Conservation (phyloP, 2,888 invertebrate genomes). For the Drosophila mayaguana region DNA sequence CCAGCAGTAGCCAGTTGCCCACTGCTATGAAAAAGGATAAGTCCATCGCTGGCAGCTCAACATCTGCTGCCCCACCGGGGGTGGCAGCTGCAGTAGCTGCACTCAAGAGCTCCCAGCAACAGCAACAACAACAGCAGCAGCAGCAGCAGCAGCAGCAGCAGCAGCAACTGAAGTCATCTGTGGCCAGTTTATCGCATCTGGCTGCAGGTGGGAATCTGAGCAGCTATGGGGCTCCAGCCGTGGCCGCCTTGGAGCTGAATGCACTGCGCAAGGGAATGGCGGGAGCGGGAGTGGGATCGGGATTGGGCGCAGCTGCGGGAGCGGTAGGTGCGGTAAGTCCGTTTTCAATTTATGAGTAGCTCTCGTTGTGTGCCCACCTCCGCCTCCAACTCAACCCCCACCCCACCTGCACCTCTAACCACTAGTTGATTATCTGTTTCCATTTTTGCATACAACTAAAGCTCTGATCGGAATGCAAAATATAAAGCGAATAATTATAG, state of each 20-base stretch:
- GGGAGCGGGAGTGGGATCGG: slow-evolving; percentile 55
- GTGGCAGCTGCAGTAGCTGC: slow-evolving; percentile 69
- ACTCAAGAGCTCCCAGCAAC: slow-evolving; percentile 55
- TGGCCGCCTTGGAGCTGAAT: slow-evolving; percentile 64
- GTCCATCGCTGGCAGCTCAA: slow-evolving; percentile 18
- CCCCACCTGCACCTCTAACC: slow-evolving; percentile 62
- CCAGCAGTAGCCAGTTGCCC: slow-evolving; percentile 74
- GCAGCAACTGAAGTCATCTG: slow-evolving; percentile 74
- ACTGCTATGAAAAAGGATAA: slow-evolving; percentile 45
- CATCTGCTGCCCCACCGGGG: slow-evolving; percentile 23
- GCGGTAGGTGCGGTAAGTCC: slow-evolving; percentile 84
- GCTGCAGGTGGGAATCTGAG: slow-evolving; percentile 63
- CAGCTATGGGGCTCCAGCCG: slow-evolving; percentile 47
- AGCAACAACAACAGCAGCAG: slow-evolving; percentile 36
- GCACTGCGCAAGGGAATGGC: slow-evolving; percentile 80
- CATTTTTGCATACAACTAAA: slow-evolving; percentile 21
- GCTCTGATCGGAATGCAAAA: slow-evolving; percentile 14
- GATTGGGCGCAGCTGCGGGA: slow-evolving; percentile 58
- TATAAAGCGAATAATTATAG: slow-evolving; percentile 28
- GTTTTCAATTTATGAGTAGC: slow-evolving; percentile 77
- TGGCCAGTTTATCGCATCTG: slow-evolving; percentile 69
- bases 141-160: slow-evolving; percentile 67
- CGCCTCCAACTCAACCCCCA: slow-evolving; percentile 43
- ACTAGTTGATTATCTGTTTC: slow-evolving; percentile 52
- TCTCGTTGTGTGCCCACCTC: slow-evolving; percentile 59